Evolutionary conservation across 2,888 invertebrate genomes (phyloP), one percentile per base, ranked within the genome.

Genomic region (Agriopis leucophaearia): DNA sequence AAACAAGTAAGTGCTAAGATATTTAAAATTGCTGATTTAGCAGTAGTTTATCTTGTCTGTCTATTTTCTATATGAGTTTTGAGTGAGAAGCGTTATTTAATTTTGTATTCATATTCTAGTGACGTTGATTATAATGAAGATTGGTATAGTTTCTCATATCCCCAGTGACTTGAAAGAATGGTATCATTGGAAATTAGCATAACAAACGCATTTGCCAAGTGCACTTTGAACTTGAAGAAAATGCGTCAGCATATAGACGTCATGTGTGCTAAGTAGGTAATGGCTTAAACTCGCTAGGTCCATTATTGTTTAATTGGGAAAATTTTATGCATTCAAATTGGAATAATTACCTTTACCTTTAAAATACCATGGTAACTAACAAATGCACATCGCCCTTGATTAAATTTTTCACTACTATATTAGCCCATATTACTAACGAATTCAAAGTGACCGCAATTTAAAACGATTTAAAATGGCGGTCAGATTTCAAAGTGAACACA

Each of bases 1-100:
- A 96, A 97, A 90, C 95, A 96, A 94, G 97, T 96, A 84, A 89
- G 86, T 61, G 3, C 9, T 0, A 2, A 9, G 12, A 15, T 4
- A 8, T 18, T 5, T 15, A 1, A 8, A 8, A n/a, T 15, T 7
- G 0, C 5, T 3, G 27, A 27, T 27, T n/a, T n/a, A n/a, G n/a
- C n/a, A n/a, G n/a, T n/a, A n/a, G n/a, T n/a, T n/a, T n/a, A n/a
- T n/a, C n/a, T n/a, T n/a, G n/a, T n/a, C n/a, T n/a, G n/a, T n/a
- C n/a, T n/a, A n/a, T n/a, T n/a, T n/a, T n/a, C n/a, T n/a, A n/a
- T n/a, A n/a, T n/a, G n/a, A n/a, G n/a, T n/a, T 27, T 27, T 27
- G 27, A 27, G 27, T 27, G 5, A n/a, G n/a, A 5, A 27, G 27
- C 27, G 27, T 4, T 2, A 27, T 2, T 27, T 27, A 5, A 27